These are phyloP conservation scores for Patella pellucida DNA, from an alignment of 2,888 invertebrate genomes.

Conservation along the genomic window DNA sequence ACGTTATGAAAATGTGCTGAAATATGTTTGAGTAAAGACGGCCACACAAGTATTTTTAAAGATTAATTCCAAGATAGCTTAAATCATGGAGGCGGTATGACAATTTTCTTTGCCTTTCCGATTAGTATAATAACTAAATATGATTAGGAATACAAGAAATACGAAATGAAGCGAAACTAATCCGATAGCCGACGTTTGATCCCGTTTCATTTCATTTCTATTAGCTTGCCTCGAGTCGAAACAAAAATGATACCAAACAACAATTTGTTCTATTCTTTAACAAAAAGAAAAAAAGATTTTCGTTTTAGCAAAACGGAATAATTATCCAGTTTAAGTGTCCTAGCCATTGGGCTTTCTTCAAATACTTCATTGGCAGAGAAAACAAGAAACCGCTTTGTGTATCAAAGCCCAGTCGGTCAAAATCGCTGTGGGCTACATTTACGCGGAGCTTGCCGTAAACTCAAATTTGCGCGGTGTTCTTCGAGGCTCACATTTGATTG, in stretches of 20 bases:
- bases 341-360: conserved; percentile 8
- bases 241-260: conserved; percentile 1
- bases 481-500: conserved; percentile 5
- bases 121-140: neutral
- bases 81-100: neutral
- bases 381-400: conserved; percentile 12
- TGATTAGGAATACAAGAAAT: conserved; percentile 7
- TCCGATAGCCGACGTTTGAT: conserved; percentile 4
- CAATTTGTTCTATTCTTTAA: conserved; percentile 3
- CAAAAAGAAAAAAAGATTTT: conserved; percentile 3
- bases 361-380: conserved; percentile 9
- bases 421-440: conserved; percentile 3
- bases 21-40: too few relatives aligned
- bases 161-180: conserved; percentile 7
- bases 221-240: neutral
- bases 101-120: conserved; percentile 1
- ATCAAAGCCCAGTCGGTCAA: conserved; percentile 5
- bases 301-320: conserved; percentile 9
- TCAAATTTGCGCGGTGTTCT: conserved; percentile 35
- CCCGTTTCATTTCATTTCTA: neutral
- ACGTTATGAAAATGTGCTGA: too few relatives aligned
- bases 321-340: conserved; percentile 11
- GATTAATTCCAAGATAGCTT: too few relatives aligned
- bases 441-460: conserved; percentile 10
- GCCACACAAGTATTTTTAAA: too few relatives aligned